These are phyloP conservation scores for Parus major DNA, from an alignment of 2,113 vertebrate genomes.

Conservation along the genomic window DNA sequence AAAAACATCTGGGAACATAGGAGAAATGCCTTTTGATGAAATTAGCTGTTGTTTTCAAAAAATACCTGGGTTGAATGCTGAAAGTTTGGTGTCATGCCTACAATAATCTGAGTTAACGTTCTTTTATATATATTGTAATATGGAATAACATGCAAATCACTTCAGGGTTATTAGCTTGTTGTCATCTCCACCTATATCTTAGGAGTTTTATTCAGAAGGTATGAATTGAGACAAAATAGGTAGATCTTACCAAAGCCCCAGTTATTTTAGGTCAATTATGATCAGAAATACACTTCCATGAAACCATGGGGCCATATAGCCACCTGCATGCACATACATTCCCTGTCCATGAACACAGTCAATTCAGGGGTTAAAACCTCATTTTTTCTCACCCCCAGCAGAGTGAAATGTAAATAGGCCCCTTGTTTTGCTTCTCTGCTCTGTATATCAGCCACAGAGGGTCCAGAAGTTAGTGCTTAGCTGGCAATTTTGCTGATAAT, in stretches of 20 bases:
- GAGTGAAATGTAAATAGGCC: not conserved
- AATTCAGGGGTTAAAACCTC: not conserved
- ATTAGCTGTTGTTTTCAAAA: not conserved
- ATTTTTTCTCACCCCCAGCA: not conserved
- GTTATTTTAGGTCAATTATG: not conserved
- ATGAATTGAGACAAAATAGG: not conserved
- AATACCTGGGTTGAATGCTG: not conserved
- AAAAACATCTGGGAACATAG: not conserved
- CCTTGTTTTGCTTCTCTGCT: not conserved
- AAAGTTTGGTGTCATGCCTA: not conserved
- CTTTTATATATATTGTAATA: not conserved
- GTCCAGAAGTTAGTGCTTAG: slow-evolving; percentile 4
- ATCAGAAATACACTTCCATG: not conserved
- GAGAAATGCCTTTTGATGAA: not conserved
- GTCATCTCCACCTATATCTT: not conserved
- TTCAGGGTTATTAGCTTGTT: not conserved
- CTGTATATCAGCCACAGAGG: not conserved
- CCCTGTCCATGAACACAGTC: not conserved
- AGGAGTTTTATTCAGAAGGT: not conserved
- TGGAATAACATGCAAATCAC: not conserved
- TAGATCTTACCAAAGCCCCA: not conserved
- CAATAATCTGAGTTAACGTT: not conserved
- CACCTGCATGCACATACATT: not conserved
- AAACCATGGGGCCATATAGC: not conserved
- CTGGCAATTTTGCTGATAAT: slow-evolving; percentile 3